Conservation (phyloP, 2,113 vertebrate species). For the Cephalopterus ornatus region DNA sequence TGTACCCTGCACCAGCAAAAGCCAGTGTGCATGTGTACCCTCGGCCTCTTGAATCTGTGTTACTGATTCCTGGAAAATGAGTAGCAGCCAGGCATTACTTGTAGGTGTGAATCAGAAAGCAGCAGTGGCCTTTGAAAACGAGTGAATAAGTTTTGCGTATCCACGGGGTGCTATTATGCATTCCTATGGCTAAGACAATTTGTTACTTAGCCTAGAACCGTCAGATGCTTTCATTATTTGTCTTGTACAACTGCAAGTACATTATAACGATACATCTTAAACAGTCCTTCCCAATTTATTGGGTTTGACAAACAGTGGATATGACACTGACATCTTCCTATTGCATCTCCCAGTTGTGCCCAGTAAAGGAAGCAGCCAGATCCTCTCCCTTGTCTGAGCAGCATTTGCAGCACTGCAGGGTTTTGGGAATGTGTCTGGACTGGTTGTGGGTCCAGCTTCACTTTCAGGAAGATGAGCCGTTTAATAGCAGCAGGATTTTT, state of each 20-base stretch:
- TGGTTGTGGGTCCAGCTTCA: background rate
- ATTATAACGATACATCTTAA: background rate
- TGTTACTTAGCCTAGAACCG: constrained; percentile 28
- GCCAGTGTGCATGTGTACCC: background rate
- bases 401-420: background rate
- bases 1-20: background rate
- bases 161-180: background rate
- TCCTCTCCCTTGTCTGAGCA: background rate
- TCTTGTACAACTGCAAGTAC: background rate
- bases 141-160: constrained; percentile 1
- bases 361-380: background rate
- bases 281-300: background rate
- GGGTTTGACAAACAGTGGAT: background rate
- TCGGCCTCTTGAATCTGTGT: background rate
- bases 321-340: background rate
- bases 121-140: constrained; percentile 25
- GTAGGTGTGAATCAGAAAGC: constrained; percentile 44
- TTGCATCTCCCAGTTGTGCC: background rate
- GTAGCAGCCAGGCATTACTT: constrained; percentile 11
- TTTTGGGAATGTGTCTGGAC: background rate
- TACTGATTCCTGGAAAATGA: constrained; percentile 10
- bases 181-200: constrained; percentile 26
- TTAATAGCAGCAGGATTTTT: background rate
- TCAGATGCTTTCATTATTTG: constrained; percentile 18
- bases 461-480: background rate